Conservation (phyloP, 2,888 invertebrate species). For the Drosophila anomalata region DNA sequence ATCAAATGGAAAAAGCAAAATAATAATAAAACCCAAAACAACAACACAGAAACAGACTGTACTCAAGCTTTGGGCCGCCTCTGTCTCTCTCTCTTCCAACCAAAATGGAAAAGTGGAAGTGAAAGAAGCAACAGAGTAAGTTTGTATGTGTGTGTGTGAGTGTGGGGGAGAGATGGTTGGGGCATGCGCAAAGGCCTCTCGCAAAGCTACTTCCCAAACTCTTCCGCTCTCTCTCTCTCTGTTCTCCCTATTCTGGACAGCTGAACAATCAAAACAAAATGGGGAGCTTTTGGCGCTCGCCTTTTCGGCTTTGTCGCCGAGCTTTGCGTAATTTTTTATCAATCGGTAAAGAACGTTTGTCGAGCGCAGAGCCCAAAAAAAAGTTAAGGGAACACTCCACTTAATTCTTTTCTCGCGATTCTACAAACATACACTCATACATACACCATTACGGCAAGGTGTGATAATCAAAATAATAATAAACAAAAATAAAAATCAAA, state of each 20-base stretch:
- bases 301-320: slow-evolving; percentile 60
- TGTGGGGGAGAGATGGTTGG: slow-evolving; percentile 42
- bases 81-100: slow-evolving; percentile 16
- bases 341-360: slow-evolving; percentile 84
- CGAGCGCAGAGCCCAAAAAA: slow-evolving; percentile 66
- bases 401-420: slow-evolving; percentile 42
- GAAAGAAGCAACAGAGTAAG: slow-evolving; percentile 64
- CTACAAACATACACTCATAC: slow-evolving; percentile 27
- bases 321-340: slow-evolving; percentile 82
- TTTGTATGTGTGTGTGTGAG: slow-evolving; percentile 7
- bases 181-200: slow-evolving; percentile 32
- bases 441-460: slow-evolving; percentile 26
- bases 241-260: slow-evolving; percentile 38
- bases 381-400: slow-evolving; percentile 13
- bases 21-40: slow-evolving; percentile 59
- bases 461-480: slow-evolving; percentile 67
- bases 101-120: slow-evolving; percentile 65
- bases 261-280: slow-evolving; percentile 73
- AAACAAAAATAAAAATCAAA: slow-evolving; percentile 19
- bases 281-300: slow-evolving; percentile 50
- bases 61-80: slow-evolving; percentile 52
- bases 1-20: slow-evolving; percentile 58
- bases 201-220: slow-evolving; percentile 1
- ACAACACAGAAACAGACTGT: slow-evolving; percentile 65
- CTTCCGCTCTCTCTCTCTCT: slow-evolving; percentile 1